These are phyloP conservation scores for Daboia siamensis DNA, from an alignment of 2,113 vertebrate species.

Conservation along the genomic window DNA sequence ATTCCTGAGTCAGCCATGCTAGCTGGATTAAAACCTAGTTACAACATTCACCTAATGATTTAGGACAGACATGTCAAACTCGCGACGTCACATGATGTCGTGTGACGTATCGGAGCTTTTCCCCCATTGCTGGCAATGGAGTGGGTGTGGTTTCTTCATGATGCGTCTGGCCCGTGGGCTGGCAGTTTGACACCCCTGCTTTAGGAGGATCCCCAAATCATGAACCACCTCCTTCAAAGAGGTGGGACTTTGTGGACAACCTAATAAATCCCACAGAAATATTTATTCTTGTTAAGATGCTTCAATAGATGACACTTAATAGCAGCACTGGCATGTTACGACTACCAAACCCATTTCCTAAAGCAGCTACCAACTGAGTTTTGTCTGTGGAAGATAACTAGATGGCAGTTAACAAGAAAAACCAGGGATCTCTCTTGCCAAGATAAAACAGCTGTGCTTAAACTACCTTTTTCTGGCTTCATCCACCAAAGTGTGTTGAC, in stretches of 20 bases:
- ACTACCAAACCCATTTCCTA: constrained; percentile 9
- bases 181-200: no score
- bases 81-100: no score
- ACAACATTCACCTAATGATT: not conserved
- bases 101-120: no score
- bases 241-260: not conserved
- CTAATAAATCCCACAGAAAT: not conserved
- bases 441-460: not conserved
- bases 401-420: not conserved
- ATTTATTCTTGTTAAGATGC: not conserved
- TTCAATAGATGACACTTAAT: constrained; percentile 2
- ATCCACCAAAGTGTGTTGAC: not conserved
- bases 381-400: not conserved
- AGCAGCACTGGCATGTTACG: constrained; percentile 14
- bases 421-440: not conserved
- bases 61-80: no score
- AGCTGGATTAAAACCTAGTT: not conserved
- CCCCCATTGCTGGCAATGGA: no score
- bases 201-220: not conserved
- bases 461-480: not conserved
- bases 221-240: not conserved
- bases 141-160: no score
- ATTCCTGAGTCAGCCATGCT: no score
- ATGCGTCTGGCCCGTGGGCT: no score
- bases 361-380: not conserved